Evolutionary conservation across 2,888 invertebrate genomes (phyloP).

Genomic region (Cerceris rybyensis): DNA sequence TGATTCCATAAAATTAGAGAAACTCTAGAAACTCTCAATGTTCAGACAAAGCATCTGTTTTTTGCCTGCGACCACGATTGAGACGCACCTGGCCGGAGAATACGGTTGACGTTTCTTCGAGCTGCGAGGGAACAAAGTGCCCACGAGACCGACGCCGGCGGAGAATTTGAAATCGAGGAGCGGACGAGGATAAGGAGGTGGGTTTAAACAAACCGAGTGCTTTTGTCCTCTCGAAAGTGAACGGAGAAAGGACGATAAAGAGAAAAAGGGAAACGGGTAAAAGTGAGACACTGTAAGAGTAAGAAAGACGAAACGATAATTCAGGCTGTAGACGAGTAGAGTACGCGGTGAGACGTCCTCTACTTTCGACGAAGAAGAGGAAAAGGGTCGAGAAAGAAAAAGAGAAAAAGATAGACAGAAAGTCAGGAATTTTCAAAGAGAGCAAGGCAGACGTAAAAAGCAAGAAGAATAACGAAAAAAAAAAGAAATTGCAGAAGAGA

Average conservation of each 20-base stretch:
- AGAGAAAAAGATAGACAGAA: not conserved
- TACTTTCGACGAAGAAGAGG: conserved; percentile 13
- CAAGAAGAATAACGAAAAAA: too few species aligned
- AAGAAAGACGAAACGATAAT: conserved; percentile 11
- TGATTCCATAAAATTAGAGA: too few species aligned
- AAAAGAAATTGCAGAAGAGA: too few species aligned
- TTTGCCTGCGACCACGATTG: not conserved
- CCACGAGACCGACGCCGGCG: not conserved
- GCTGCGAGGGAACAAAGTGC: not conserved
- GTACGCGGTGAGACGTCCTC: conserved; percentile 18
- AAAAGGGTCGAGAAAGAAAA: conserved; percentile 14
- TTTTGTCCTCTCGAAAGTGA: conserved; percentile 4
- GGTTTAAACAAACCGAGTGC: conserved; percentile 39
- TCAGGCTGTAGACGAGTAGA: conserved; percentile 4
- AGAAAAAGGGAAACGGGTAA: not conserved
- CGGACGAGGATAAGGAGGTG: conserved; percentile 11
- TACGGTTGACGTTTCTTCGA: not conserved
- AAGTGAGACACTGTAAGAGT: not conserved
- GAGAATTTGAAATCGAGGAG: conserved; percentile 14
- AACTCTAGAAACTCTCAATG: not conserved
- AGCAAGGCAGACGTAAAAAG: too few species aligned
- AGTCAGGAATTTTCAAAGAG: too few species aligned
- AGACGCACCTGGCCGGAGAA: not conserved
- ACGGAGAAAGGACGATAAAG: not conserved
- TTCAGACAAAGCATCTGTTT: not conserved